These are phyloP conservation scores for Sthenelais limicola DNA, from an alignment of 2,888 invertebrate genomes.

Conservation along the genomic window DNA sequence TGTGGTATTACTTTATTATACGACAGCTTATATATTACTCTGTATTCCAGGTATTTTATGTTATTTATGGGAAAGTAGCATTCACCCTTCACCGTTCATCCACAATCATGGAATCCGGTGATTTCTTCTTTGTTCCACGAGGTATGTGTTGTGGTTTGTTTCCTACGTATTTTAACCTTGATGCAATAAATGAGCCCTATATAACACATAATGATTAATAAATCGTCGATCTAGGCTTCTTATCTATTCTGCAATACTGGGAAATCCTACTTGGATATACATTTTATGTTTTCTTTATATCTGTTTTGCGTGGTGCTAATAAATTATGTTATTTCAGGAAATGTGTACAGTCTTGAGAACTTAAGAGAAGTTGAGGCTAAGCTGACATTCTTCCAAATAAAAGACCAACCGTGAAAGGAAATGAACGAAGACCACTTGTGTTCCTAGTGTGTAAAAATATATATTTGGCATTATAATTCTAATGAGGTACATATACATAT, in stretches of 20 bases:
- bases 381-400: conserved; percentile 47
- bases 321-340: conserved; percentile 55
- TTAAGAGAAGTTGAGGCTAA: conserved; percentile 60
- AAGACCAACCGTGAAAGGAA: conserved; percentile 5
- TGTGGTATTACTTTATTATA: too few species aligned
- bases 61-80: conserved; percentile 61
- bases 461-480: not conserved
- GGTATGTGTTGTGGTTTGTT: conserved; percentile 41
- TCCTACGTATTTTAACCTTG: not conserved
- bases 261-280: too few species aligned
- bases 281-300: too few species aligned
- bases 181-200: not conserved
- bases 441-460: not conserved
- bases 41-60: conserved; percentile 59
- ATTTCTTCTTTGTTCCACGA: conserved; percentile 63
- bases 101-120: conserved; percentile 58
- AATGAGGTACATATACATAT: too few species aligned
- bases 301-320: not conserved
- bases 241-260: too few species aligned
- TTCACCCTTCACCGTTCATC: conserved; percentile 63
- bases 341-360: conserved; percentile 62
- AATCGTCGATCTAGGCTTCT: not conserved
- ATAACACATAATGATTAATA: not conserved
- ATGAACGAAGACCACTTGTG: too few species aligned
- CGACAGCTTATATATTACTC: too few species aligned